Percentiles rank a stretch among this genome's conserved stretches.
Conservation (phyloP, 1,140 invertebrate species). For the Orchestia grillus region DNA sequence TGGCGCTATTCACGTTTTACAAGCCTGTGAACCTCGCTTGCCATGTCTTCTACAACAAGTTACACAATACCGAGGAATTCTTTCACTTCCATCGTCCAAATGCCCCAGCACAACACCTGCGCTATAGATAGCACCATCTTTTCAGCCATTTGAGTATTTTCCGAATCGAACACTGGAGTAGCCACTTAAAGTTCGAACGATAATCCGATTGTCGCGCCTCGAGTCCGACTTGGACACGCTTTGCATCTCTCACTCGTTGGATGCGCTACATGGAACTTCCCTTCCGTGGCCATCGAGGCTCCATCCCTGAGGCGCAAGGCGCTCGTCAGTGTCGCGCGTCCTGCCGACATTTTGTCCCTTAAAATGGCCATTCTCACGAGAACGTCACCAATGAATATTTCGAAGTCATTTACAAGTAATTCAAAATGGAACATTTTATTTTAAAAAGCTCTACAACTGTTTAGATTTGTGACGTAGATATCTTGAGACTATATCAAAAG, state of each 20-base stretch:
- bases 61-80: not conserved
- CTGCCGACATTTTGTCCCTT: not conserved
- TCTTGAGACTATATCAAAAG: too few species aligned
- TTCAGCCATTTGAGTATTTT: not conserved
- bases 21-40: not conserved
- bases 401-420: not conserved
- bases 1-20: not conserved
- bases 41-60: not conserved
- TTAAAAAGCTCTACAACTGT: too few species aligned
- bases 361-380: not conserved
- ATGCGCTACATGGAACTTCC: not conserved
- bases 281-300: not conserved
- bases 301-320: not conserved
- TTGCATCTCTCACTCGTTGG: constrained; percentile 6
- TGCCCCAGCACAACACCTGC: not conserved
- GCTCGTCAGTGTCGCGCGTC: not conserved
- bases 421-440: too few species aligned
- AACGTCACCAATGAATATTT: not conserved
- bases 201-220: not conserved
- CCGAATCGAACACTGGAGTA: not conserved
- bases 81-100: not conserved
- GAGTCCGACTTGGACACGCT: not conserved
- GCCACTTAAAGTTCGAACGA: not conserved
- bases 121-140: not conserved
- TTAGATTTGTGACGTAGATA: too few species aligned